A percentile compares a stretch with the other conserved stretches of the same genome.
Conservation (phyloP, 2,113 vertebrate species). For the Cichladusa arquata region DNA sequence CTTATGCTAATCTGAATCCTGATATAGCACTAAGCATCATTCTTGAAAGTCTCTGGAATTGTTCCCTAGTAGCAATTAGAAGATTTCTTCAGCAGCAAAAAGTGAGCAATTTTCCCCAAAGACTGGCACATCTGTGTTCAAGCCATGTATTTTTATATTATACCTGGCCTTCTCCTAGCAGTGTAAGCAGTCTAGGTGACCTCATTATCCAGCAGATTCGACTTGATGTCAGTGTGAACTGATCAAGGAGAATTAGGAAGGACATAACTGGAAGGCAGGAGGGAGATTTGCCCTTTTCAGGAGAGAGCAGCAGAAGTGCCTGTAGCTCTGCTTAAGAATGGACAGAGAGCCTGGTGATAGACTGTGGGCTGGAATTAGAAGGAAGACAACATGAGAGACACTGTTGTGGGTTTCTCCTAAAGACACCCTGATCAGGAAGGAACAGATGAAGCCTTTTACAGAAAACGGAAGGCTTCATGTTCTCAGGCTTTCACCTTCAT, state of each 20-base stretch:
- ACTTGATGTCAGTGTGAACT: not conserved
- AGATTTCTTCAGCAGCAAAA: not conserved
- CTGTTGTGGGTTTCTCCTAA: not conserved
- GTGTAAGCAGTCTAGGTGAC: not conserved
- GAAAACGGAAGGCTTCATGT: not conserved
- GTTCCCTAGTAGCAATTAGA: not conserved
- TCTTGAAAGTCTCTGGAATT: not conserved
- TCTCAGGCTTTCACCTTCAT: not conserved
- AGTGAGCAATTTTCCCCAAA: not conserved
- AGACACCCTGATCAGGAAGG: not conserved
- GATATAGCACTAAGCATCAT: not conserved
- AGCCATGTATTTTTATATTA: not conserved
- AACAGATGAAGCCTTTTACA: not conserved
- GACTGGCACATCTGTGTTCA: not conserved
- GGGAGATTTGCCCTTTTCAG: not conserved
- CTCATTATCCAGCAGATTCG: not conserved
- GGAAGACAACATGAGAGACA: not conserved
- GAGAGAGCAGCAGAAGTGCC: not conserved
- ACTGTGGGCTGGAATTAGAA: not conserved
- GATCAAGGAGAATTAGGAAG: not conserved
- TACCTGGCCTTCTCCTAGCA: not conserved
- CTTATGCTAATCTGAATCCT: not conserved
- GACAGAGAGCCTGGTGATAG: not conserved
- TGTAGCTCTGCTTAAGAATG: not conserved
- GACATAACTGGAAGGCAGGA: not conserved